Percentiles rank a stretch among this genome's conserved stretches.
Conservation (phyloP, 2,888 invertebrate genomes). For the Oscheius onirici region DNA sequence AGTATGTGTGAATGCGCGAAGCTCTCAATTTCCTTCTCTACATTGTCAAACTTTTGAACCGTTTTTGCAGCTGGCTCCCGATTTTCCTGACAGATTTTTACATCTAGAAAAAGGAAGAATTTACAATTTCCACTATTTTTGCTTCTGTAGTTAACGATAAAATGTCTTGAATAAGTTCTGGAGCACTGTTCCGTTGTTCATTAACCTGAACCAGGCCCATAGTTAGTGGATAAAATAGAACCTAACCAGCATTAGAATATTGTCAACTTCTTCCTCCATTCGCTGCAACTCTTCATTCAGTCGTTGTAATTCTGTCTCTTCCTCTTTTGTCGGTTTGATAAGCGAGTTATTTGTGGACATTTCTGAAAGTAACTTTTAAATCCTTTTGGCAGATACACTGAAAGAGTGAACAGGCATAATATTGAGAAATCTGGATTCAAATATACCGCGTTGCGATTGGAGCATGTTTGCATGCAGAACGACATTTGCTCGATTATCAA, state of each 20-base stretch:
- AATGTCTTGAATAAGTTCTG: not conserved
- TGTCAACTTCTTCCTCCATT: conserved; percentile 3
- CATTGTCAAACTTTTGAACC: not conserved
- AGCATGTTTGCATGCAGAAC: not conserved
- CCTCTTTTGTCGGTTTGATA: not conserved
- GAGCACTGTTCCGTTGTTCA: not conserved
- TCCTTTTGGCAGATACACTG: not conserved
- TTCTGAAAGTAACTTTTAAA: not conserved
- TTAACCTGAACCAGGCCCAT: not conserved
- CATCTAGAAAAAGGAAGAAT: not conserved
- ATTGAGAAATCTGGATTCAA: not conserved
- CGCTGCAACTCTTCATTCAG: not conserved
- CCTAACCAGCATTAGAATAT: not conserved
- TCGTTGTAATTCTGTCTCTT: not conserved
- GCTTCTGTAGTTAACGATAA: not conserved
- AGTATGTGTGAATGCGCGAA: not conserved
- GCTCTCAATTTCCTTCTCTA: not conserved
- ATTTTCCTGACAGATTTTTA: not conserved
- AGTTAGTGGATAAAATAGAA: not conserved
- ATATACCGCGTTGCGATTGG: not conserved
- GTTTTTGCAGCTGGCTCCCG: not conserved
- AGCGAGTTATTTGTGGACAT: not conserved
- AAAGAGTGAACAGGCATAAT: not conserved
- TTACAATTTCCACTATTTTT: not conserved
- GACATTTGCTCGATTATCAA: too few relatives aligned